These are phyloP conservation scores for Falco peregrinus DNA, from an alignment of 2,797 vertebrate species.

Conservation along the genomic window DNA sequence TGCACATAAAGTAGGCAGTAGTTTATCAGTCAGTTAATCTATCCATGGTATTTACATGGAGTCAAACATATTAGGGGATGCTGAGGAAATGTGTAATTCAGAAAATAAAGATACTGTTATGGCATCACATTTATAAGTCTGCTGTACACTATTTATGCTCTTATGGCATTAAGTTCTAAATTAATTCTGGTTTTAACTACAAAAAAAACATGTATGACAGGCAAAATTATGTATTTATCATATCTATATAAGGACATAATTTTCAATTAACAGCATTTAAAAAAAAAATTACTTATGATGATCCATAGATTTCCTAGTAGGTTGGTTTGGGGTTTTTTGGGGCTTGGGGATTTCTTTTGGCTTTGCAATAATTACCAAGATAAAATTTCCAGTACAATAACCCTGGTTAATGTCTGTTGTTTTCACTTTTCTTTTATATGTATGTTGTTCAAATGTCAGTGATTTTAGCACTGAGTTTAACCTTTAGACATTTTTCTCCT, in stretches of 20 bases:
- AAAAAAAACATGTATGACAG: not conserved
- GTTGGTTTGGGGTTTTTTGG: not conserved
- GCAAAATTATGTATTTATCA: not conserved
- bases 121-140: not conserved
- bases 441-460: slow-evolving; percentile 72
- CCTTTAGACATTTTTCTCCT: slow-evolving; percentile 55
- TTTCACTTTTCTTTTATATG: slow-evolving; percentile 56
- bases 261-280: slow-evolving; percentile 1
- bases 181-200: slow-evolving; percentile 1
- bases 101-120: not conserved
- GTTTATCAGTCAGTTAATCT: slow-evolving; percentile 2
- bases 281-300: not conserved
- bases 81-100: not conserved
- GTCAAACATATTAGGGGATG: not conserved
- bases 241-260: not conserved
- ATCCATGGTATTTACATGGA: not conserved
- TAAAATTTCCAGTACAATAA: slow-evolving; percentile 61
- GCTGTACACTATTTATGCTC: not conserved
- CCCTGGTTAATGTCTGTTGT: slow-evolving; percentile 24
- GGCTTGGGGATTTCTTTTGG: not conserved
- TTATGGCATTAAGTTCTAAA: not conserved
- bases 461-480: slow-evolving; percentile 71
- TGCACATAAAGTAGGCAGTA: not conserved
- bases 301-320: not conserved
- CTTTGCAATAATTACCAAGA: slow-evolving; percentile 29